A percentile compares a stretch with the other conserved stretches of the same genome.
Evolutionary conservation across 2,113 vertebrate species (phyloP).

Genomic region (Myotis lucifugus): DNA sequence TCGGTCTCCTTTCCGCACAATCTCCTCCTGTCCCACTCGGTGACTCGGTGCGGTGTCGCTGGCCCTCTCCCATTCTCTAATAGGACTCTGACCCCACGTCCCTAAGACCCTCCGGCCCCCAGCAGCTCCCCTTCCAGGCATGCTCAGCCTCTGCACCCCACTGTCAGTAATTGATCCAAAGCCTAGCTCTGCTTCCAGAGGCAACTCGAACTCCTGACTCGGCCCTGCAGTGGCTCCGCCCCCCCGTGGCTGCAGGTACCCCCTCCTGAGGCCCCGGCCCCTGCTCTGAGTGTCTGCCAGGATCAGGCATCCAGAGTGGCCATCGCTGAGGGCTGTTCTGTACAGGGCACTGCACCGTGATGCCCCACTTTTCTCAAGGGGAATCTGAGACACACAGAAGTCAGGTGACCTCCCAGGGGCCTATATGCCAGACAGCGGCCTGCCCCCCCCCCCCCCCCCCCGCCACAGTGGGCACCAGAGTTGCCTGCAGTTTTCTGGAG

Average conservation of each 20-base stretch:
- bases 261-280: background rate
- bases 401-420: background rate
- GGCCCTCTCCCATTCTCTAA: background rate
- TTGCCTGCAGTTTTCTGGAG: background rate
- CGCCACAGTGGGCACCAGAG: rapidly evolving
- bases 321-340: background rate
- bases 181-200: background rate
- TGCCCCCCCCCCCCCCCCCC: background rate
- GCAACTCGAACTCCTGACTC: rapidly evolving
- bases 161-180: background rate
- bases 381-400: background rate
- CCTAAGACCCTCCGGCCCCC: rapidly evolving
- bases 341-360: rapidly evolving
- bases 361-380: background rate
- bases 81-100: background rate
- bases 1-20: rapidly evolving
- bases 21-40: background rate
- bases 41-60: rapidly evolving
- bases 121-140: background rate
- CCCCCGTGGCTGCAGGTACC: background rate
- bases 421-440: rapidly evolving
- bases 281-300: background rate
- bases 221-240: background rate
- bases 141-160: background rate
- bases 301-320: rapidly evolving